Base-by-base conservation (phyloP, 2,888 invertebrate genomes). In the Drosophila melanosoma region DNA sequence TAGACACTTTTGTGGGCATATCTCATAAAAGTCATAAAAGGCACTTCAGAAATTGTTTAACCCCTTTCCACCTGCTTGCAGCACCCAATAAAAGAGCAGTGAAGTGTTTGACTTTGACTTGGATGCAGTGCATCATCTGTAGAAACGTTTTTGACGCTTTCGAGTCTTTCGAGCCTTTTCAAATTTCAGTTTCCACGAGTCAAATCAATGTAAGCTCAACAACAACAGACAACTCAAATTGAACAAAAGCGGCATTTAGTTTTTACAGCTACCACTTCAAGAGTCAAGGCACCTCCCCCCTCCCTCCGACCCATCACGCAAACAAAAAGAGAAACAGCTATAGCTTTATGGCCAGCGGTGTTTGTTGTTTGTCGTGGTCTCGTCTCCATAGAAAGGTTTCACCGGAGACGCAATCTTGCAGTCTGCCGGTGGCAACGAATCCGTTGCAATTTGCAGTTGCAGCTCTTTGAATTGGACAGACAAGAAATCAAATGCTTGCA, bases 391-490 rank as follows among this genome's bases (percentile, higher is more conserved):
- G 72, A 81, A 78, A 81, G 82, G 78, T 79, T 79, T 79, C 78
- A 60, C 73, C 62, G 40, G 26, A 35, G 36, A 66, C 61, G 61
- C 74, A 73, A 72, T 73, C 73, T 73, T 54, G 40, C 68, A 76
- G 38, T 54, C 45, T 38, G 82, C 78, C 78, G 49, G 72, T 81
- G 78, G 78, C 77, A 67, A 81, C 59, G 59, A 71, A 65, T 76
- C 77, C 58, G 64, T 76, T 77, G 89, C 87, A 83, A 81, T 86
- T 78, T 79, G 71, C 89, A 86, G 88, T 80, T 76, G 86, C 78
- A 81, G 66, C 71, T 23, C 52, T 61, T 62, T 23, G 26, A 40
- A 51, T 57, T 33, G 69, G 54, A 72, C 63, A 59, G 71, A 64
- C 76, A 53, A 77, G 54, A 72, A 64, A 77, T 81, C 78, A 77